These are phyloP conservation scores for Merops nubicus DNA, from an alignment of 2,113 vertebrate genomes.

Conservation along the genomic window DNA sequence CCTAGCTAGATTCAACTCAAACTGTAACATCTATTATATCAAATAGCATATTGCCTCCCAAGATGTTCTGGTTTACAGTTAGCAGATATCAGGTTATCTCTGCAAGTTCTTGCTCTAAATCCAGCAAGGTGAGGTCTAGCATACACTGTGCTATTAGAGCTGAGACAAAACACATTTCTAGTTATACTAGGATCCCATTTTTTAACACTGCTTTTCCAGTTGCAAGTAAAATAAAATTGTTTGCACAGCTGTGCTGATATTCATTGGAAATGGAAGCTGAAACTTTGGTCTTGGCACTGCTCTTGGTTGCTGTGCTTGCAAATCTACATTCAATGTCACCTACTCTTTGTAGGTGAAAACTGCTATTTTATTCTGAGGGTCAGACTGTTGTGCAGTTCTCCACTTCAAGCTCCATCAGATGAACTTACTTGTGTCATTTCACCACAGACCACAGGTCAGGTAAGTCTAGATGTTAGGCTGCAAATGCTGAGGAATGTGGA, in stretches of 20 bases:
- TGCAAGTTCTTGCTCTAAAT: not conserved
- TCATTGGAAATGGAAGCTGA: not conserved
- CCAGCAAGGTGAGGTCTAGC: not conserved
- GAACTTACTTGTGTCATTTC: not conserved
- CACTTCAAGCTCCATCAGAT: not conserved
- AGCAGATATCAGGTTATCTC: not conserved
- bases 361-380: not conserved
- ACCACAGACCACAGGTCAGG: not conserved
- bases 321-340: not conserved
- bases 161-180: not conserved
- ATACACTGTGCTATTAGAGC: not conserved
- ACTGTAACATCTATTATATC: not conserved
- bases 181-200: not conserved
- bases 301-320: not conserved
- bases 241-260: not conserved
- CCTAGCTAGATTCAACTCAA: too few relatives aligned
- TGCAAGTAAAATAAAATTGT: not conserved
- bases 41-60: not conserved
- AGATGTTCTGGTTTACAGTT: not conserved
- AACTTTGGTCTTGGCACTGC: not conserved
- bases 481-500: not conserved
- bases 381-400: not conserved
- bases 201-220: not conserved
- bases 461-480: not conserved
- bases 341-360: not conserved